A percentile compares a stretch with the other conserved stretches of the same genome.
Conservation (phyloP, 1,140 invertebrate species). For the Hesperophylax magnus region DNA sequence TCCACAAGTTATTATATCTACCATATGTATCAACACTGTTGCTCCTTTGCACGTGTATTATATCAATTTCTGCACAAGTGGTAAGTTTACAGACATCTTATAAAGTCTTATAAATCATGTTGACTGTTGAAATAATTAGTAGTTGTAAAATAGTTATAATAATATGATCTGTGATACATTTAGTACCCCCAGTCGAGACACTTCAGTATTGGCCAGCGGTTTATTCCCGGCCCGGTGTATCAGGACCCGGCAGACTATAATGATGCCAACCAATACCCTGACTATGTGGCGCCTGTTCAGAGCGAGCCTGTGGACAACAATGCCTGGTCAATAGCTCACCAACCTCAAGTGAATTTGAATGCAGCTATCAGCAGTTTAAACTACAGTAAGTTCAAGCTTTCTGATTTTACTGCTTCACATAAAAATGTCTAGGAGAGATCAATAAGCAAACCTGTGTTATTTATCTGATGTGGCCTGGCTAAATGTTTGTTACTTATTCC, state of each 20-base stretch:
- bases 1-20: slow-evolving; percentile 37
- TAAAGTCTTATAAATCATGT: not conserved
- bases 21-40: slow-evolving; percentile 57
- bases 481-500: too few species aligned
- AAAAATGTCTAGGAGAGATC: not conserved
- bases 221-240: slow-evolving; percentile 50
- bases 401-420: too few species aligned
- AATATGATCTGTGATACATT: not conserved
- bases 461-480: too few species aligned
- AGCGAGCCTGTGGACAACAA: slow-evolving; percentile 39
- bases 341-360: slow-evolving; percentile 41
- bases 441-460: not conserved
- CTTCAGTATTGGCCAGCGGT: slow-evolving; percentile 41
- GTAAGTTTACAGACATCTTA: slow-evolving; percentile 1
- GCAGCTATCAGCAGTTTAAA: slow-evolving; percentile 44
- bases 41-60: slow-evolving; percentile 53
- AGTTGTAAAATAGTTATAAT: not conserved
- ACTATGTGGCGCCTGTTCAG: slow-evolving; percentile 44
- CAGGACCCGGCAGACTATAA: slow-evolving; percentile 47
- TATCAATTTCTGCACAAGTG: slow-evolving; percentile 46
- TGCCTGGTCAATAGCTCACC: slow-evolving; percentile 45
- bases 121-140: not conserved
- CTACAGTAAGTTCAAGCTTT: slow-evolving; percentile 46
- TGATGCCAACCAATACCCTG: slow-evolving; percentile 48
- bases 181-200: slow-evolving; percentile 34